Base-by-base conservation (phyloP, 1,140 invertebrate species). In the Drosophila lini region DNA sequence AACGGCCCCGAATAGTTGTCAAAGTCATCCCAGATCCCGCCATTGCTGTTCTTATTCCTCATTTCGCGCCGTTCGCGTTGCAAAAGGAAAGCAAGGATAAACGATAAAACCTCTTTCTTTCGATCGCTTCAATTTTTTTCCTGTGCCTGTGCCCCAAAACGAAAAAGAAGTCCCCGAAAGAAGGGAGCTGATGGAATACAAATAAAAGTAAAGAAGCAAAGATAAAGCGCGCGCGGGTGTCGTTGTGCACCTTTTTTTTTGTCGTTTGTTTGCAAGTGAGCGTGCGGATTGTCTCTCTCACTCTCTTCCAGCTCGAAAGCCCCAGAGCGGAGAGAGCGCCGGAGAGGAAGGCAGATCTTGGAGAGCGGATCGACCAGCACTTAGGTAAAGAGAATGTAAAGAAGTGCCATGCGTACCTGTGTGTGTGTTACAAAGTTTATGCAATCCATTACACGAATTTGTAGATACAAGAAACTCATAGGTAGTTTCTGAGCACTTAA, bases 231-330 rank as follows among this genome's bases (percentile, higher is more conserved):
- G 52, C 52, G 52, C 52, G 52, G 52, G 19, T 55, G 34, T 15
- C 52, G 52, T 55, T 55, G 34, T 53, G 34, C 52, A 55, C 52
- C 36, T 61, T 61, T 61, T 58, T 58, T 60, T 61, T 60, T 42
- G 55, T 57, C 32, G 22, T 61, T 61, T 61, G 47, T 52, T 61
- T 61, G 47, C 45, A 61, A 61, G 58, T 61, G 58, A 60, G 45
- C 58, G 58, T 61, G 58, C 32, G 15, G 34, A 50, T 60, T 36
- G 19, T 36, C 50, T 22, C 32, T 60, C 6, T 58, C 47, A 16
- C 45, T 16, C 28, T 16, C 48, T 32, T 31, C 19, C 42, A 22
- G 34, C 11, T 55, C 34, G 34, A 60, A 60, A 60, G 16, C 19
- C 10, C 55, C 6, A 16, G 19, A 38, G 25, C 25, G 25, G 25